Evolutionary conservation across 1,140 invertebrate genomes (phyloP).

Genomic region (Drosophila busckii): DNA sequence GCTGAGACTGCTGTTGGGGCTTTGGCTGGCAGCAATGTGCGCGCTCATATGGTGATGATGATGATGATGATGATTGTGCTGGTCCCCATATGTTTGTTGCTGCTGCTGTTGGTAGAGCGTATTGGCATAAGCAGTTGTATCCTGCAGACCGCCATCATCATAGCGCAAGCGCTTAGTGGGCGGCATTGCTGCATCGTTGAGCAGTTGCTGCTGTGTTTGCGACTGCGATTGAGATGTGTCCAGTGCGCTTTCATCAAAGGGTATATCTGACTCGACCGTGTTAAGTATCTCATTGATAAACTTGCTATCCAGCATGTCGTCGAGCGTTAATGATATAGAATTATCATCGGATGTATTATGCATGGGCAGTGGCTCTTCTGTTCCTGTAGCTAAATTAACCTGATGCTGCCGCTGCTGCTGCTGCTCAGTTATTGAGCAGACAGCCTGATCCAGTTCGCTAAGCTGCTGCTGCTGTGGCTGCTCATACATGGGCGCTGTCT

Average conservation of each 20-base stretch:
- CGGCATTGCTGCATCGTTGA: constrained; percentile 27
- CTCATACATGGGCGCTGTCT: constrained; percentile 25
- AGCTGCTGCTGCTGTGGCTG: constrained; percentile 50
- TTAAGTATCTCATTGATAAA: constrained; percentile 72
- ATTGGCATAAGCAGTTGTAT: constrained; percentile 30
- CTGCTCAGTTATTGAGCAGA: constrained; percentile 60
- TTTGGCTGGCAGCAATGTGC: constrained; percentile 68
- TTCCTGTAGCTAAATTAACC: constrained; percentile 15
- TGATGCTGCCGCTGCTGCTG: constrained; percentile 16
- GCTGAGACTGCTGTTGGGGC: constrained; percentile 30
- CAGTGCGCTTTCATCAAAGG: constrained; percentile 66
- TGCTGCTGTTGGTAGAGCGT: constrained; percentile 40
- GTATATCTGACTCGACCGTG: constrained; percentile 48
- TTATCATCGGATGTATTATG: constrained; percentile 68
- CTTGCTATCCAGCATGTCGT: constrained; percentile 73
- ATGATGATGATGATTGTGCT: constrained; percentile 73
- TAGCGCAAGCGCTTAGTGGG: constrained; percentile 59
- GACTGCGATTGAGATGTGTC: constrained; percentile 53
- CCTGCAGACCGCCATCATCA: constrained; percentile 47
- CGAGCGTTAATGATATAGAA: constrained; percentile 67
- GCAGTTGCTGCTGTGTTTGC: constrained; percentile 23
- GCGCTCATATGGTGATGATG: constrained; percentile 71
- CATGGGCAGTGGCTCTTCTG: constrained; percentile 55
- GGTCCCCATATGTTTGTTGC: constrained; percentile 39
- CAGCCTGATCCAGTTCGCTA: constrained; percentile 66